These are phyloP conservation scores for Acanthacorydalis orientalis DNA, from an alignment of 2,888 invertebrate species.

Conservation along the genomic window DNA sequence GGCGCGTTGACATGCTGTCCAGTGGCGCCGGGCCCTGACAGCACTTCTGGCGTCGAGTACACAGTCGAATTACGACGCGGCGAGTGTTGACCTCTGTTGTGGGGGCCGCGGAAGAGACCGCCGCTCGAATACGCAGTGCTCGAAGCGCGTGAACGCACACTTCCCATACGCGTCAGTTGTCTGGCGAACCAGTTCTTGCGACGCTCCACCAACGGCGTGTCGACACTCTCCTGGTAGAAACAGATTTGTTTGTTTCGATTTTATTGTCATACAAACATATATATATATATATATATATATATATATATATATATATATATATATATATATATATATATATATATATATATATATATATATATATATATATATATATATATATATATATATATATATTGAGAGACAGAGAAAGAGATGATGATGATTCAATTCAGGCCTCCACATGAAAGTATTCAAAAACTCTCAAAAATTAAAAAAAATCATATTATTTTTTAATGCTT, in stretches of 20 bases:
- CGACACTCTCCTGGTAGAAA: slow-evolving; percentile 68
- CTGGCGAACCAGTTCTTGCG: slow-evolving; percentile 79
- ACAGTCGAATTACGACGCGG: slow-evolving; percentile 31
- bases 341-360: no score
- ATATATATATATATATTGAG: no score
- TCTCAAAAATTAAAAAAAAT: no score
- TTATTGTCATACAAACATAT: no score
- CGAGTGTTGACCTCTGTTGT: slow-evolving; percentile 28
- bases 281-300: no score
- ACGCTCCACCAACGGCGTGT: slow-evolving; percentile 71
- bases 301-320: no score
- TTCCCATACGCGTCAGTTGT: slow-evolving; percentile 73
- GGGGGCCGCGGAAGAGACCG: slow-evolving; percentile 58
- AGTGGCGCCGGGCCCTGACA: slow-evolving; percentile 19
- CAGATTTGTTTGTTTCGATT: slow-evolving; percentile 4
- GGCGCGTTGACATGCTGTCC: slow-evolving; percentile 40
- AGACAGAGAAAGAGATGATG: no score
- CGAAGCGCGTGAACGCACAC: slow-evolving; percentile 66
- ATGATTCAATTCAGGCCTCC: no score
- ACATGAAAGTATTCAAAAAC: no score
- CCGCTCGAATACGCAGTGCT: slow-evolving; percentile 74
- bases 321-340: no score
- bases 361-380: no score
- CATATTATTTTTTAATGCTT: no score
- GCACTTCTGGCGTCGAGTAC: slow-evolving; percentile 34